Evolutionary conservation across 2,888 invertebrate species (phyloP), one percentile per base, ranked within the genome.

Genomic region (Ormyrus nitidulus): DNA sequence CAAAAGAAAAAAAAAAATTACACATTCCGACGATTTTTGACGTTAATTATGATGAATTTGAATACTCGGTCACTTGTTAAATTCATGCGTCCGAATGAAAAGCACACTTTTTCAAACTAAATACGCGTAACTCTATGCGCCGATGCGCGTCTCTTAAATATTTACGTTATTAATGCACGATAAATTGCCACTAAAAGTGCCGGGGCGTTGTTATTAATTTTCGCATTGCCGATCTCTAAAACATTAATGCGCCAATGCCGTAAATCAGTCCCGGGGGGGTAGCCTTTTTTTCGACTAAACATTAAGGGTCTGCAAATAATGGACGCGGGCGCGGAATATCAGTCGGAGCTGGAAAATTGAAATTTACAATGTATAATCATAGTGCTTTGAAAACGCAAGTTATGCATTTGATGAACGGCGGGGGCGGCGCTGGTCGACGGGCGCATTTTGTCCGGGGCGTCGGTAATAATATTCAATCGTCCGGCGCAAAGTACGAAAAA

Each of bases 301-400:
- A 19, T 19, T 19, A 19, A 19, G 65, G 65, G 11, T 5, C 34
- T 10, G 13, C 61, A 53, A 75, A 68, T 61, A 61, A 49, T 10
- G 11, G 48, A 13, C 13, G 51, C 46, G 8, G 9, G 6, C 19
- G n/a, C 46, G 59, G n/a, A 11, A 53, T n/a, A 11, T 5, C n/a
- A 53, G 34, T 54, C 34, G 10, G 13, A 5, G n/a, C 10, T 9
- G 9, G n/a, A 11, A 58, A 69, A 59, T 53, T 61, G 59, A 75
- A 49, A 68, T 19, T 19, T 54, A 71, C 70, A 75, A 75, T 75
- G 58, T 68, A 62, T 72, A 80, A 80, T 80, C 76, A 68, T 19
- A 48, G 72, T 13, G 65, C 72, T 80, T 80, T 71, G 75, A 76
- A 59, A 62, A 66, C 13, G 68, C 59, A 65, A 74, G 70, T 74